Conservation (phyloP, 2,888 invertebrate genomes). For the Monopis laevigella region DNA sequence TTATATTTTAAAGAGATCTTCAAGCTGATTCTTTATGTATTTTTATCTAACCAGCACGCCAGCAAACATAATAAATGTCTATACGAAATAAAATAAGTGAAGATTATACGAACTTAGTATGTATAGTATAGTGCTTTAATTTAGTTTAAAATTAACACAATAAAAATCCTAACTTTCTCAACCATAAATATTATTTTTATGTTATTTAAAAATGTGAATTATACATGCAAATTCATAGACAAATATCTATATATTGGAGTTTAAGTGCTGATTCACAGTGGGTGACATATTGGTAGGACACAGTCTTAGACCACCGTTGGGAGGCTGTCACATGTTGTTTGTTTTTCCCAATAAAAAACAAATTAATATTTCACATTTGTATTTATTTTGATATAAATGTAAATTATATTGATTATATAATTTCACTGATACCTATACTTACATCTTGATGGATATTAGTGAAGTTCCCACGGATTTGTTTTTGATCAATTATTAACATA, state of each 20-base stretch:
- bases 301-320: conserved; percentile 6
- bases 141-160: too few relatives aligned
- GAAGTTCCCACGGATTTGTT: too few relatives aligned
- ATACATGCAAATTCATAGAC: conserved; percentile 1
- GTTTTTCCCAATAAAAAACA: conserved; percentile 33
- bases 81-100: too few relatives aligned
- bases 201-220: background rate
- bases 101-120: too few relatives aligned
- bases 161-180: background rate
- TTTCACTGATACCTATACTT: too few relatives aligned
- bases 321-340: conserved; percentile 29
- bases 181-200: conserved; percentile 1
- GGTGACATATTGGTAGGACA: conserved; percentile 25
- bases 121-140: too few relatives aligned
- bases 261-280: conserved; percentile 40
- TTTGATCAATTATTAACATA: too few relatives aligned
- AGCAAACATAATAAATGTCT: too few relatives aligned
- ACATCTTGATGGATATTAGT: too few relatives aligned
- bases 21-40: too few relatives aligned
- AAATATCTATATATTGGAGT: background rate
- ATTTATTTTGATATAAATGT: conserved; percentile 31
- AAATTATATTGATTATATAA: conserved; percentile 10
- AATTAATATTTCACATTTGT: conserved; percentile 27
- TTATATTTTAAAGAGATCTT: too few relatives aligned
- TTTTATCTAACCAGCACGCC: too few relatives aligned